Evolutionary conservation across 2,888 invertebrate genomes (phyloP), one percentile per base, ranked within the genome.

Genomic region (Sicus ferrugineus): DNA sequence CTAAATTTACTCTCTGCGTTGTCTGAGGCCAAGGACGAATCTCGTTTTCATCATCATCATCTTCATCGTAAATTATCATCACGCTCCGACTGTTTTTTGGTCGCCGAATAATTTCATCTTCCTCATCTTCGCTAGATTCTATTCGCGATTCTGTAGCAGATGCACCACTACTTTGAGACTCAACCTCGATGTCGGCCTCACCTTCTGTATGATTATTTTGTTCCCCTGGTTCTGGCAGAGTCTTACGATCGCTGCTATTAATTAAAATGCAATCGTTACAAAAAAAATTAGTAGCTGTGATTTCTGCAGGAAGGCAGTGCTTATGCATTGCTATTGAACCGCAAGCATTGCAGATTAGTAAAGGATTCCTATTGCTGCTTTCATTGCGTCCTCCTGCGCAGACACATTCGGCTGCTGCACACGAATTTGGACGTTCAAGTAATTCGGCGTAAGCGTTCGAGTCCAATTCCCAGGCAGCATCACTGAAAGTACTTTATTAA

Each of bases 391-490:
- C 91, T 66, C 86, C 78, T 0, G 88, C 88, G 80, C 92, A 92
- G 0, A 77, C 46, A 80, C 95, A 95, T 0, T 72, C 73, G 0
- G 73, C 48, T 0, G 90, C 89, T 54, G 88, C 87, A 79, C 95
- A 95, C 0, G 77, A 74, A 6, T 87, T 80, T 2, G 90, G 88
- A 0, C 92, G 83, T 70, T 90, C 89, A 21, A 90, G 86, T 50
- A 94, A 88, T 70, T 93, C 94, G 0, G 89, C 87, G 83, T 89
- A 95, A 0, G 94, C 94, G 78, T 92, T 89, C 2, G 92, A 92
- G 72, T 89, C 91, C 14, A 89, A 78, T 79, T 95, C 95, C 95
- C 95, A 95, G 0, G 92, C 89, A 0, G 95, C 95, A 81, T 95
- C 95, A 76, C 93, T 93, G 81, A 16, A 11, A n/a, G 46, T n/a